Evolutionary conservation across 1,140 invertebrate species (phyloP).

Genomic region (Yoshiicerus persimilis): DNA sequence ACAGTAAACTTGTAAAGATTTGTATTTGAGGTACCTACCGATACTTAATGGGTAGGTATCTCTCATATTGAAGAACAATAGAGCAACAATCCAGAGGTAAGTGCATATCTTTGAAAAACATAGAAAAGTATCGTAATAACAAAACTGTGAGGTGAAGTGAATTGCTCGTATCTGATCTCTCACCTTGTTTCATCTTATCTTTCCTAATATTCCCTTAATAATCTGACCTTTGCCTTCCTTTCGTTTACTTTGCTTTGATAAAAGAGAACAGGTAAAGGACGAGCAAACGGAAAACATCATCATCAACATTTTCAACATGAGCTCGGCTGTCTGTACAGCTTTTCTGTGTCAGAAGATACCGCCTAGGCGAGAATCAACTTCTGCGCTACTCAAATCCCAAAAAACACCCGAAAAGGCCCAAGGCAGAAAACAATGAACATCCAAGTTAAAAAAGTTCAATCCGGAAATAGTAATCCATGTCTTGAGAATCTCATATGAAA

Average conservation of each 20-base stretch:
- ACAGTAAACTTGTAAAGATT: neutral
- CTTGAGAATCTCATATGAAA: neutral
- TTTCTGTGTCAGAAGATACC: neutral
- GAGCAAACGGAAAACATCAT: neutral
- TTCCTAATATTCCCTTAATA: neutral
- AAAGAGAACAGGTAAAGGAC: neutral
- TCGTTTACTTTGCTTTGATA: neutral
- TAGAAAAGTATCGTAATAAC: neutral
- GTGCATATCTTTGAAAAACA: neutral
- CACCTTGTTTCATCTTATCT: neutral
- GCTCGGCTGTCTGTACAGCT: neutral
- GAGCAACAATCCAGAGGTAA: neutral
- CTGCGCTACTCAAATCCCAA: neutral
- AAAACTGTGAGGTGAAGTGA: neutral
- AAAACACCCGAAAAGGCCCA: neutral
- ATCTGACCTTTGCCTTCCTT: neutral
- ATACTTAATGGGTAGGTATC: neutral
- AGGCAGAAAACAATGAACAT: neutral
- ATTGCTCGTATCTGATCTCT: neutral
- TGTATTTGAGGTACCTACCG: neutral
- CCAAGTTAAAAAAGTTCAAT: neutral
- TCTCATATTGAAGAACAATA: neutral
- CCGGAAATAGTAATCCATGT: neutral
- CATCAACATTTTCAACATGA: neutral
- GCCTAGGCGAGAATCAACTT: conserved; percentile 3